Evolutionary conservation across 2,797 vertebrate species (phyloP), one percentile per base, ranked within the genome.

Genomic region (Podarcis siculus): DNA sequence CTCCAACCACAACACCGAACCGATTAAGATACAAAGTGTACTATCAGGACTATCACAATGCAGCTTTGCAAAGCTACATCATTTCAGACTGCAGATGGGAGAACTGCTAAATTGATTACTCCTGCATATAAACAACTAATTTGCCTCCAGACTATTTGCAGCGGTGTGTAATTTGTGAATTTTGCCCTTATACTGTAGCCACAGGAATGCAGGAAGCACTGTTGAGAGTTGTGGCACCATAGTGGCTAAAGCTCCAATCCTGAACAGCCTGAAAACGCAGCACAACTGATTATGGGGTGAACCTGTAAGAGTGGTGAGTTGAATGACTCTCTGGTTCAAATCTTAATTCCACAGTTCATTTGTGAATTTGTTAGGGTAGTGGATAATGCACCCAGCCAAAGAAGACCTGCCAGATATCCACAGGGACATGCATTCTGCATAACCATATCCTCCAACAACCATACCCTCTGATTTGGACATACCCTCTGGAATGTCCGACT

Each of bases 61-160:
- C 23, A 87, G 80, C 25, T 82, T 87, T 67, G 86, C 15, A 76
- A 82, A 32, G 72, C 39, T 9, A 12, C n/a, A 75, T 82, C 71
- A 81, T 87, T 87, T 76, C 64, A 35, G 32, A 76, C 42, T 30
- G 32, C 72, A 87, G 69, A 75, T 80, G 67, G 69, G 39, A 8
- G n/a, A 85, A 67, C 61, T 67, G 72, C 66, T 61, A 30, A 32
- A n/a, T 61, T 73, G 67, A 85, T 79, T 84, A 77, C 30, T 45
- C 37, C 49, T 15, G 27, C 49, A 73, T 72, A 89, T 85, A 85
- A 89, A 64, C 82, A 83, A 45, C 76, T 49, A 64, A 61, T 79
- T 80, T 84, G 66, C 75, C n/a, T 19, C 79, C 82, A 73, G 82
- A 79, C 67, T 84, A 89, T 84, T 64, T 64, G 8, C 67, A 73